Base-by-base conservation (phyloP, 2,888 invertebrate species). In the Drosophila meridionalis region DNA sequence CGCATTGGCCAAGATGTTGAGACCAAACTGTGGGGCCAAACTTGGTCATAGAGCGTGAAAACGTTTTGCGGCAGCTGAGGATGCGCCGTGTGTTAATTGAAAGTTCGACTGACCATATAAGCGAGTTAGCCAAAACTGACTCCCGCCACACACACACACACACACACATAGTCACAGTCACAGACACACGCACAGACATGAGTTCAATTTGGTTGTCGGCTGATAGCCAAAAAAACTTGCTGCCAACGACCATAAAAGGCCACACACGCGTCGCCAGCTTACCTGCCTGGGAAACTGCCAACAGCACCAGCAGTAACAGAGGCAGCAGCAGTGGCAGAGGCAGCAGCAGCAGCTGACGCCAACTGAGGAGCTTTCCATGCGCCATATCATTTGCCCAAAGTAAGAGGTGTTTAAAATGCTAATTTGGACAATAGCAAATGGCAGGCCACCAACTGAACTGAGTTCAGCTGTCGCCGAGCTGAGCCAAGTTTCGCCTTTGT, bases 381-480 rank as follows among this genome's bases (percentile, higher is more conserved):
- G 83, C 79, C 76, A 66, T 76, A 82, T 87, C 85, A 87, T 83
- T 85, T 82, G 85, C 69, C 89, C 84, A 84, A 89, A 89, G 84
- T 87, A 87, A 87, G 87, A 84, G 87, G 84, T 89, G 84, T 84
- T 84, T 84, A 87, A 87, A 84, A 89, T 89, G 84, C 84, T 89
- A 84, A 84, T 84, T 84, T 87, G 82, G 84, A 65, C 87, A 78
- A 78, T 80, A 52, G 72, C 77, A 76, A 80, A 80, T 78, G 78
- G 77, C 78, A 71, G 63, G 67, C 87, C 65, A 81, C 55, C 77
- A 69, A 80, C 73, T 64, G 50, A 80, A 71, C 76, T 58, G 52
- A 65, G 62, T 67, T 60, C 59, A 53, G 60, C 63, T 66, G 70
- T 55, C 63, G 52, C 14, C 64, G 48, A 28, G 48, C 3, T 20